phyloP scores from a whole-genome alignment of 2,797 vertebrate species.

The Centropyge bicolor region DNA sequence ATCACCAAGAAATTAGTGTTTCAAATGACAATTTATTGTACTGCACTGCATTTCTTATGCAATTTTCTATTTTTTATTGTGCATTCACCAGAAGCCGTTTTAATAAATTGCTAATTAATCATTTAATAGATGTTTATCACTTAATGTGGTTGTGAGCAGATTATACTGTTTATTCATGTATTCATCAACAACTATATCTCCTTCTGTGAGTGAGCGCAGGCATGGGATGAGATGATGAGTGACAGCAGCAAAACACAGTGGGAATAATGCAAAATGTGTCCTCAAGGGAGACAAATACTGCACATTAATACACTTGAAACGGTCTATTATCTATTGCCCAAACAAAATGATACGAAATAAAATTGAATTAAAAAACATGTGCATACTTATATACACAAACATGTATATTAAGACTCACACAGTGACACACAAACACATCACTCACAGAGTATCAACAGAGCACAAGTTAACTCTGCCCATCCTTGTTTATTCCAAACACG shows the following conservation, averaged over 20 bases:
- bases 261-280: neutral
- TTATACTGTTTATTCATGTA: too few relatives aligned
- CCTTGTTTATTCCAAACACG: conserved; percentile 26
- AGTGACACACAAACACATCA: conserved; percentile 16
- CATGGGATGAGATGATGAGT: neutral
- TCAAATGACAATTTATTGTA: neutral
- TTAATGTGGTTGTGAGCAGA: too few relatives aligned
- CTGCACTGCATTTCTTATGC: neutral
- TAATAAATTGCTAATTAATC: neutral
- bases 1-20: neutral
- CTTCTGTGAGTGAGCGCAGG: neutral
- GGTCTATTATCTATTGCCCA: neutral
- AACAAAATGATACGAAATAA: neutral
- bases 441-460: conserved; percentile 6
- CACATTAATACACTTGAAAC: neutral
- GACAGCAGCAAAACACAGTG: neutral
- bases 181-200: neutral
- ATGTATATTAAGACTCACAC: neutral
- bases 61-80: neutral
- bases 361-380: neutral
- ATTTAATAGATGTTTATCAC: too few relatives aligned
- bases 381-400: neutral
- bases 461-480: conserved; percentile 31
- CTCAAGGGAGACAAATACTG: neutral
- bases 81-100: neutral